Conservation (phyloP, 30 jellyfish, hydroid and myxozoan genomes). For the Hydractinia symbiolongicarpus region DNA sequence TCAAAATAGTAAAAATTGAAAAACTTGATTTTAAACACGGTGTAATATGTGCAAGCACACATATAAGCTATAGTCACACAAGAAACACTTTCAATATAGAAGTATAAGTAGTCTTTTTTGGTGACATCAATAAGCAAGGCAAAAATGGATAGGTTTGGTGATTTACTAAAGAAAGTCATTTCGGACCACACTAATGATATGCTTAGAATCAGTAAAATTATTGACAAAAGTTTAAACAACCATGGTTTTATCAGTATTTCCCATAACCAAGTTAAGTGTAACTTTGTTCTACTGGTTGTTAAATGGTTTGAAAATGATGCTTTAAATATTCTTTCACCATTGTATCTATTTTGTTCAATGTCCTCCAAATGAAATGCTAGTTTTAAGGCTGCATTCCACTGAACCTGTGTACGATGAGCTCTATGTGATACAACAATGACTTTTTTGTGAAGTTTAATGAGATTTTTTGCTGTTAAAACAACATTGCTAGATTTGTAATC, state of each 20-base stretch:
- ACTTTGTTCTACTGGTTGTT: neutral
- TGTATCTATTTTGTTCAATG: conserved; percentile 64
- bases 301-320: conserved; percentile 46
- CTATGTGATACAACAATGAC: conserved; percentile 90
- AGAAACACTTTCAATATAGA: conserved; percentile 81
- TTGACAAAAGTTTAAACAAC: conserved; percentile 54
- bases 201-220: conserved; percentile 55
- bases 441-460: conserved; percentile 74
- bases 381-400: conserved; percentile 70
- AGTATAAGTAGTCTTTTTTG: conserved; percentile 59
- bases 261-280: conserved; percentile 81
- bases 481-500: conserved; percentile 65
- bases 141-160: conserved; percentile 81
- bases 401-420: conserved; percentile 97
- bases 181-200: conserved; percentile 90
- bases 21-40: conserved; percentile 88
- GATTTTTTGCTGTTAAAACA: conserved; percentile 50
- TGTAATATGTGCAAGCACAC: conserved; percentile 96
- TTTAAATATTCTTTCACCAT: conserved; percentile 69
- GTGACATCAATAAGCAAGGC: conserved; percentile 67
- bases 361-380: conserved; percentile 82
- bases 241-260: conserved; percentile 60
- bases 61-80: conserved; percentile 85
- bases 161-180: conserved; percentile 90
- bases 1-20: conserved; percentile 90